Evolutionary conservation across 2,888 invertebrate species (phyloP).

Genomic region (Ochropleura plecta): DNA sequence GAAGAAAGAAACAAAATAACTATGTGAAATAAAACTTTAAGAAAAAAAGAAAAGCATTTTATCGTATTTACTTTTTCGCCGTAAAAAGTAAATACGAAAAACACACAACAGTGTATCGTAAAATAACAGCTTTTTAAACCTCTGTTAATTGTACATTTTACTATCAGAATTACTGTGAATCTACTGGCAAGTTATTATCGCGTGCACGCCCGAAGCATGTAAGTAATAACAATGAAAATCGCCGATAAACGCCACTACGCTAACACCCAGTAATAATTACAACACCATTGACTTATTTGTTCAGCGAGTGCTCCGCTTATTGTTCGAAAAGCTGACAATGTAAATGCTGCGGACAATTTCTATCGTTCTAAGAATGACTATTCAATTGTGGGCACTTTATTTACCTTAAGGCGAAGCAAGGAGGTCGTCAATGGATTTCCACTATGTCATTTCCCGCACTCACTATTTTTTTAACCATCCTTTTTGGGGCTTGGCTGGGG

Average conservation of each 20-base stretch:
- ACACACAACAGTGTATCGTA: slow-evolving; percentile 31
- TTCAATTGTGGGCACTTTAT: slow-evolving; percentile 88
- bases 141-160: slow-evolving; percentile 66
- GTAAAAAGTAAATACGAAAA: slow-evolving; percentile 42
- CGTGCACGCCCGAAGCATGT: slow-evolving; percentile 70
- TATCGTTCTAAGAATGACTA: slow-evolving; percentile 80
- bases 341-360: slow-evolving; percentile 65
- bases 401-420: slow-evolving; percentile 79
- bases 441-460: slow-evolving; percentile 89
- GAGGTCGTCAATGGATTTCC: slow-evolving; percentile 81
- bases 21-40: no score
- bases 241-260: slow-evolving; percentile 74
- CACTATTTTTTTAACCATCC: slow-evolving; percentile 84
- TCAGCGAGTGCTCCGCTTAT: slow-evolving; percentile 72
- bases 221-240: slow-evolving; percentile 78
- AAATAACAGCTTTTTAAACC: slow-evolving; percentile 63
- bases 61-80: neutral
- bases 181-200: slow-evolving; percentile 71
- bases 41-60: neutral
- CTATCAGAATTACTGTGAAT: slow-evolving; percentile 69
- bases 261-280: slow-evolving; percentile 77
- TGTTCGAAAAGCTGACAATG: slow-evolving; percentile 78
- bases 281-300: slow-evolving; percentile 79
- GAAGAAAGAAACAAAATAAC: neutral
- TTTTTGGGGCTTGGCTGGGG: slow-evolving; percentile 76